Evolutionary conservation across 2,797 vertebrate species (phyloP), one percentile per base, ranked within the genome.

Genomic region (Epinephelus malabaricus): DNA sequence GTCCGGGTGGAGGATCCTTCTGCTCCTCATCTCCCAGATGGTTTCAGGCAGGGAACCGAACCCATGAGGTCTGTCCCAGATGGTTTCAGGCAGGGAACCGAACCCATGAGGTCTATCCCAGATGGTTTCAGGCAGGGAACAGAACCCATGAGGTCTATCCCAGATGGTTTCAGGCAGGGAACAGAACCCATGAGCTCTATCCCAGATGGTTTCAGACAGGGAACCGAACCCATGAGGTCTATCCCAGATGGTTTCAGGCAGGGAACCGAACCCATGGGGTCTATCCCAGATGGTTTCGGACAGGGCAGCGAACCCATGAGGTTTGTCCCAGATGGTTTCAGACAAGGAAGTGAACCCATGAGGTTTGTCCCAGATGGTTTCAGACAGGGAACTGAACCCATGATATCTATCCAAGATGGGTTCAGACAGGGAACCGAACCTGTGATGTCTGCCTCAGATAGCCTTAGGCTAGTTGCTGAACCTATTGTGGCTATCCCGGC

Each of bases 1-100:
- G 74, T 91, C 49, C 77, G 91, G 5, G 78, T 85, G 53, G 88
- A 91, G 30, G 76, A 73, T 74, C 49, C 64, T 3, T 70, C 87
- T 53, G 21, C 8, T 59, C 12, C 50, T 69, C 13, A 50, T 23
- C 69, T 84, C 2, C 85, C 80, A 27, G 61, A n/a, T 1, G 76
- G 61, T 11, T 87, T 82, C 0, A 81, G 49, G 1, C 34, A 81
- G 63, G 81, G 71, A 45, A 84, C 78, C 0, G 81, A 83, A 23
- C 81, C 68, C 1, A 10, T 23, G 0, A 15, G 2, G 1, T 19
- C 1, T 0, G n/a, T 87, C 14, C 79, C 71, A 15, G 60, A 12
- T 4, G 79, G 79, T 9, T 85, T 85, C 0, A 85, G 76, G 6
- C 86, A 90, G 53, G 88, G 82, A 49, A 89, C 83, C 0, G 75